phyloP scores from a whole-genome alignment of 2,888 invertebrate species.

The Laothoe populi region DNA sequence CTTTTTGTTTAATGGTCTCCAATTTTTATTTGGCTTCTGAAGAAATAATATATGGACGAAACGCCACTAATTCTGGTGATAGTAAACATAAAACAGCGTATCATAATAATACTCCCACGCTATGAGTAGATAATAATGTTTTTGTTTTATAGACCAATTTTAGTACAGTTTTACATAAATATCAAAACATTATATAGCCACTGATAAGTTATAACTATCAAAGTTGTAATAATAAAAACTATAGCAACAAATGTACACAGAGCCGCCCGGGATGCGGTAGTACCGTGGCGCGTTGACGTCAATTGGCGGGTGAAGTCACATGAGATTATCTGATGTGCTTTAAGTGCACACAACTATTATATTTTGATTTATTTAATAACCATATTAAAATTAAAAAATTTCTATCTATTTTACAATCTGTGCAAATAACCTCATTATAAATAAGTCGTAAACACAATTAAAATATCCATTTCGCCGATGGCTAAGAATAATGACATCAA shows the following conservation, averaged over 20 bases:
- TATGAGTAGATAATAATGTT: slow-evolving; percentile 18
- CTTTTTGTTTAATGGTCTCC: slow-evolving; percentile 64
- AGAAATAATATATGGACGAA: slow-evolving; percentile 51
- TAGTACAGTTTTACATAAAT: slow-evolving; percentile 20
- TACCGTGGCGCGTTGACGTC: neutral
- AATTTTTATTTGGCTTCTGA: slow-evolving; percentile 74
- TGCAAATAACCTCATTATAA: slow-evolving; percentile 19
- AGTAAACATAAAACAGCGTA: slow-evolving; percentile 52
- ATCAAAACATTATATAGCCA: slow-evolving; percentile 16
- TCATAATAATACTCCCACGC: slow-evolving; percentile 25
- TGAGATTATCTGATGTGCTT: slow-evolving; percentile 5
- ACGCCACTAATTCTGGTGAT: slow-evolving; percentile 57
- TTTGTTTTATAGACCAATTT: slow-evolving; percentile 23
- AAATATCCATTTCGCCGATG: slow-evolving; percentile 43
- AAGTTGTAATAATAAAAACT: slow-evolving; percentile 16
- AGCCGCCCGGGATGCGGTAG: slow-evolving; percentile 5
- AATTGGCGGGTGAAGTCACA: slow-evolving; percentile 3
- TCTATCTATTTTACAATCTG: slow-evolving; percentile 20
- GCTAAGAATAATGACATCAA: slow-evolving; percentile 49
- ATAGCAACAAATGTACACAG: slow-evolving; percentile 13
- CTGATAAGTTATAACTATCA: slow-evolving; percentile 19
- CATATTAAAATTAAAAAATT: neutral
- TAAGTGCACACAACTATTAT: neutral
- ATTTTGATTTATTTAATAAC: neutral
- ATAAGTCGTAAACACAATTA: slow-evolving; percentile 42